These are phyloP conservation scores for Siniperca scherzeri DNA, from an alignment of 2,797 vertebrate genomes.

Conservation along the genomic window DNA sequence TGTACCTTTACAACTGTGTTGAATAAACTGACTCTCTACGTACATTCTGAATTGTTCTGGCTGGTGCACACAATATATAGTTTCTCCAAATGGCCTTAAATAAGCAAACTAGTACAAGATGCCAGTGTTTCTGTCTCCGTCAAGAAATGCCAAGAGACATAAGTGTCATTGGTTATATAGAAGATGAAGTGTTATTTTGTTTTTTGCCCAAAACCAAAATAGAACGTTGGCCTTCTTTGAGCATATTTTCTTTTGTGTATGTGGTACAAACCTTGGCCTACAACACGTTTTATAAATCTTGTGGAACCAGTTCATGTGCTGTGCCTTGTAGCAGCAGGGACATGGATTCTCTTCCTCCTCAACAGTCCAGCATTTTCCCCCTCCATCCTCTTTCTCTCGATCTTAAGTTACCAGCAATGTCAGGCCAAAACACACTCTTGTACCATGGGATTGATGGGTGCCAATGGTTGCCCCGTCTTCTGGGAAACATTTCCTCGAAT, in stretches of 20 bases:
- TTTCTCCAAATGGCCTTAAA: conserved; percentile 71
- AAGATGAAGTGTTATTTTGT: conserved; percentile 78
- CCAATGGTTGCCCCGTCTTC: conserved; percentile 78
- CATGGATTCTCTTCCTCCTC: conserved; percentile 54
- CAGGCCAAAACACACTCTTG: conserved; percentile 70
- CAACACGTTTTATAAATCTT: conserved; percentile 71
- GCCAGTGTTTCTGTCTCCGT: conserved; percentile 64
- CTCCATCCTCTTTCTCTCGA: conserved; percentile 45
- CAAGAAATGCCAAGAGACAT: conserved; percentile 74
- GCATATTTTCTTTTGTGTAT: conserved; percentile 78
- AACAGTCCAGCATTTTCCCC: conserved; percentile 45
- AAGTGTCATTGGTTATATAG: conserved; percentile 72
- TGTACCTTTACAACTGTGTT: conserved; percentile 58
- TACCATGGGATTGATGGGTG: conserved; percentile 75
- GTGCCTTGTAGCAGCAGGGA: conserved; percentile 70
- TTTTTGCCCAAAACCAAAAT: conserved; percentile 75
- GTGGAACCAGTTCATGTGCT: conserved; percentile 72
- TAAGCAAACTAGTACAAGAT: conserved; percentile 71
- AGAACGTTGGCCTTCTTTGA: conserved; percentile 67
- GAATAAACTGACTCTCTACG: conserved; percentile 27
- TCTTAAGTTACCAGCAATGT: conserved; percentile 60
- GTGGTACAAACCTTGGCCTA: conserved; percentile 74
- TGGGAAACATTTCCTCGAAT: conserved; percentile 79
- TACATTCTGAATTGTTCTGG: conserved; percentile 58
- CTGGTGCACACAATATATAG: conserved; percentile 56